Conservation (phyloP, 2,888 invertebrate species). For the Chelonus formosanus region DNA sequence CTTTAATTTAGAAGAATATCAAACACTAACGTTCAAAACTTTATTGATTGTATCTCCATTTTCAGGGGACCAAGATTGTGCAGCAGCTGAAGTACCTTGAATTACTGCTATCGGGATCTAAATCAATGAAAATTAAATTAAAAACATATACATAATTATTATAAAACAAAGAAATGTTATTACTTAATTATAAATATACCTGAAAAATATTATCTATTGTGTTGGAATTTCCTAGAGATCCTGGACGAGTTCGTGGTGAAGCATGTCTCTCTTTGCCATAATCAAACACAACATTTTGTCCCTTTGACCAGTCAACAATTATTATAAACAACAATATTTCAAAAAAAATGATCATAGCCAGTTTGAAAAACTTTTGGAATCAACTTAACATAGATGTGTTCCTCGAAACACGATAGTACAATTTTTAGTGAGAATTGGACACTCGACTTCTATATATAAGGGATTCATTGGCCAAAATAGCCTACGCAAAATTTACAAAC, state of each 20-base stretch:
- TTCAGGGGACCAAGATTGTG: conserved; percentile 51
- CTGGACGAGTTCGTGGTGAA: not conserved
- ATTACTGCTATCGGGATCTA: conserved; percentile 59
- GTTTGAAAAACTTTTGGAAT: not conserved
- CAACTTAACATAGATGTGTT: no score
- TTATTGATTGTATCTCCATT: conserved; percentile 51
- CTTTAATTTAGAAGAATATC: not conserved
- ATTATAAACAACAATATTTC: conserved; percentile 15
- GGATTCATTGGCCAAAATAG: conserved; percentile 3
- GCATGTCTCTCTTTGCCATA: not conserved
- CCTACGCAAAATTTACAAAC: conserved; percentile 15
- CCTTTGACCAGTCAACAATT: conserved; percentile 7
- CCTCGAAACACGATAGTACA: not conserved
- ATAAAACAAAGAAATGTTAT: not conserved
- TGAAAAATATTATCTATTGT: conserved; percentile 26
- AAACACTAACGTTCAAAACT: conserved; percentile 52
- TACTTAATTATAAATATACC: conserved; percentile 4
- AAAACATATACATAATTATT: not conserved
- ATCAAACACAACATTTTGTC: conserved; percentile 24
- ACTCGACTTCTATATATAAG: conserved; percentile 12
- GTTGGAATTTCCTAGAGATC: not conserved
- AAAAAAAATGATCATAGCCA: conserved; percentile 4
- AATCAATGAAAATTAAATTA: conserved; percentile 19
- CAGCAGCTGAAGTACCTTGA: conserved; percentile 52
- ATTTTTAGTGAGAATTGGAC: not conserved